Base-by-base conservation (phyloP, 2,888 invertebrate species). In the Agonopterix arenella region DNA sequence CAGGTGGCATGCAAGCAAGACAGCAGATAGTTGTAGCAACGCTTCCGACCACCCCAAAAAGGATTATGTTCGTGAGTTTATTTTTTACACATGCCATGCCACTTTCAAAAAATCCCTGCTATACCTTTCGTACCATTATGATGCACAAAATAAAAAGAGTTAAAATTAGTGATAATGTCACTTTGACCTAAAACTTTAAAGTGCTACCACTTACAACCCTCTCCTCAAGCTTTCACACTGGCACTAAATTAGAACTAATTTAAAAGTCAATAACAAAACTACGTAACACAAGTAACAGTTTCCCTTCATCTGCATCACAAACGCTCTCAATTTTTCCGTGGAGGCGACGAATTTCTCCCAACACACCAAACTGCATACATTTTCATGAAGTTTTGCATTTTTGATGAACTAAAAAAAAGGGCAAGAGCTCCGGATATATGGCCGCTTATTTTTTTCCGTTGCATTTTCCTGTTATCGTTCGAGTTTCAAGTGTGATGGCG, bases 361-460 rank as follows among this genome's bases (percentile, higher is more conserved):
- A 56, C 61, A 55, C 45, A 49, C 57, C 54, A 55, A 60, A 72
- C 71, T 72, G 80, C 79, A 84, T 83, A 79, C 74, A 84, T 83
- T 84, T 82, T 74, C 80, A 80, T 80, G 70, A 77, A 80, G 71
- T 76, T 82, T 84, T 83, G 78, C 82, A 84, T 84, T 80, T 84
- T 83, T 84, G 83, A 84, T 81, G 80, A 80, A 78, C 76, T 66
- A 65, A 71, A 76, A 65, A 71, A 76, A 75, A 73, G 73, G 8
- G 36, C 36, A 42, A 59, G 57, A 52, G 53, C 57, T 58, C 63
- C 64, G 59, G 61, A 62, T 60, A 28, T 7, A 60, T 58, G 58
- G 47, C 52, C 58, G 60, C 62, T 62, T 62, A 62, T 50, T 61
- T 48, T 13, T 44, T 11, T 8, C 16, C 28, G 36, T 7, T 2